Evolutionary conservation across 1,140 invertebrate species (phyloP), one percentile per base, ranked within the genome.

Genomic region (Ceratoteleas bidentatus): DNA sequence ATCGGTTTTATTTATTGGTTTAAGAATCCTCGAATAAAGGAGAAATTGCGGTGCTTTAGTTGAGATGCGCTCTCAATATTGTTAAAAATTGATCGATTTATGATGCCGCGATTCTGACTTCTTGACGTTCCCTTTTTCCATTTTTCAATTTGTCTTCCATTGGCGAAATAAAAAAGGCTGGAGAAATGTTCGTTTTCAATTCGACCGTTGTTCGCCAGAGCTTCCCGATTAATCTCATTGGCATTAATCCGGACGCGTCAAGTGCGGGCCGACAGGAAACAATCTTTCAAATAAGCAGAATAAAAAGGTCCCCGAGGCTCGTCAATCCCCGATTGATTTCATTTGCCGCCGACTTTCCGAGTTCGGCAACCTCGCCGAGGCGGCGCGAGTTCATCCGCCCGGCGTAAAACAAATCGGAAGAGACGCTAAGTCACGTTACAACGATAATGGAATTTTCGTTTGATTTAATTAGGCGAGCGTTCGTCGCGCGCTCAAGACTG

Each of bases 391-490:
- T 76, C 72, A 72, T 66, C 65, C 65, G 24, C 64, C 52, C 60
- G 60, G 36, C 52, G 61, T 52, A 81, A 82, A 76, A 77, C 62
- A 68, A 82, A 82, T 82, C 61, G 72, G 57, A 76, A 81, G 54
- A 66, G 72, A 76, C 54, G 38, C 62, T 82, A 73, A 77, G 68
- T 52, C 33, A 64, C 13, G 62, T 75, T 76, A 77, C 74, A 68
- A 33, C 11, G 57, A 58, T 77, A 82, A 77, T 73, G 52, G 68
- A 82, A 73, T 76, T 82, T 82, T 53, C 68, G 68, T 73, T 73
- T 73, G 62, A 82, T 82, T 77, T 76, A 73, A 82, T 82, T 82
- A 82, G 73, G 65, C 24, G 76, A 68, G n/a, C 32, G 36, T 60
- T 69, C 58, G 53, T 73, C 45, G 43, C 15, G 50, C 61, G 7